These are phyloP conservation scores for Myripristis jacobus DNA, from an alignment of 2,797 vertebrate genomes.

Conservation along the genomic window DNA sequence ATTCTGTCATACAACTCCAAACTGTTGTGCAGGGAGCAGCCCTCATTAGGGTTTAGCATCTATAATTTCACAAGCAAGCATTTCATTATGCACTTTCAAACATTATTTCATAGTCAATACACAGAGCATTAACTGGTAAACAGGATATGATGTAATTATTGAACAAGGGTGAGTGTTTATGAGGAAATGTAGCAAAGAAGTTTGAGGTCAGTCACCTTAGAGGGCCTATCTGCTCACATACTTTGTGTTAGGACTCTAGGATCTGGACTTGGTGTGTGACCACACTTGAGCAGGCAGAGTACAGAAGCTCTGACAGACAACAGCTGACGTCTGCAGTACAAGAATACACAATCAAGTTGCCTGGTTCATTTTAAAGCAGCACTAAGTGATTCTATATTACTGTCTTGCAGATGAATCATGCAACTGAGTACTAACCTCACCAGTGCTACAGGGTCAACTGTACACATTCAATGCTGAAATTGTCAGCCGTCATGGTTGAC, in stretches of 20 bases:
- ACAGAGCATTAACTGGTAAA: conserved; percentile 33
- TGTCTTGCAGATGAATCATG: too few relatives aligned
- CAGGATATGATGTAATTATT: conserved; percentile 5
- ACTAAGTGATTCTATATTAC: too few relatives aligned
- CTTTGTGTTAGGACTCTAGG: too few relatives aligned
- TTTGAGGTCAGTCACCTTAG: conserved; percentile 4
- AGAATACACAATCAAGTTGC: too few relatives aligned
- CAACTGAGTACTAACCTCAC: too few relatives aligned
- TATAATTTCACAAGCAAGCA: conserved; percentile 63
- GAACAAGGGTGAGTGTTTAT: conserved; percentile 12
- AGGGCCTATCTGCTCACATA: not conserved
- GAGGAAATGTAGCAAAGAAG: conserved; percentile 14
- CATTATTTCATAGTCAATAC: conserved; percentile 18
- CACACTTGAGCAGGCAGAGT: not conserved
- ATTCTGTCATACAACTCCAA: conserved; percentile 62
- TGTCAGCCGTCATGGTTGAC: too few relatives aligned
- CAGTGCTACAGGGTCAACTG: too few relatives aligned
- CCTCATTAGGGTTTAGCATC: conserved; percentile 41
- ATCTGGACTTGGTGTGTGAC: not conserved
- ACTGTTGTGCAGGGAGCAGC: conserved; percentile 36
- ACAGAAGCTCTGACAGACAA: too few relatives aligned
- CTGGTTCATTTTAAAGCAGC: too few relatives aligned
- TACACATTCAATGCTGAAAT: too few relatives aligned
- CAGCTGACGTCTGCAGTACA: too few relatives aligned
- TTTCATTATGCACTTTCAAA: conserved; percentile 40